phyloP scores from a whole-genome alignment of 2,797 vertebrate genomes.

The Chelon labrosus region DNA sequence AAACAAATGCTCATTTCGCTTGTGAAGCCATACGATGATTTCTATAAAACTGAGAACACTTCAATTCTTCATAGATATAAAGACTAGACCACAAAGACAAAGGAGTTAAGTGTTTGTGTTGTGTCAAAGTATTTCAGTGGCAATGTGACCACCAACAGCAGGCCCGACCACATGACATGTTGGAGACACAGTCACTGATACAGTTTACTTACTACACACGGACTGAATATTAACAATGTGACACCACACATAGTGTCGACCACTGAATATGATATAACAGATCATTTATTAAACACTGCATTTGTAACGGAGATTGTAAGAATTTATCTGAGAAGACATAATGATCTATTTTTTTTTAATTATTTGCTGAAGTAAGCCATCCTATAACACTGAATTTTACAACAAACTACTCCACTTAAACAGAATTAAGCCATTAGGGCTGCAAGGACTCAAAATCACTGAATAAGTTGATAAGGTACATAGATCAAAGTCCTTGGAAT shows the following conservation, averaged over 20 bases:
- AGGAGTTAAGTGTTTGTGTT: conserved; percentile 5
- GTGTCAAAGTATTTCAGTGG: background rate
- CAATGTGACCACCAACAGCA: conserved; percentile 1
- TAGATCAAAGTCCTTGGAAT: too few relatives aligned
- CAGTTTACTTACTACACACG: conserved; percentile 5
- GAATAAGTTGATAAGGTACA: too few relatives aligned
- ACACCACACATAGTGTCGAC: background rate
- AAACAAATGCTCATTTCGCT: background rate
- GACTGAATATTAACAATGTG: background rate
- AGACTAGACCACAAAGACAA: conserved; percentile 1
- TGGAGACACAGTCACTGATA: conserved; percentile 4
- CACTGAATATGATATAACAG: conserved; percentile 2
- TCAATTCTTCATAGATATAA: background rate
- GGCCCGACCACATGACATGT: conserved; percentile 11
- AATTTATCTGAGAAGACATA: background rate
- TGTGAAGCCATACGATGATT: background rate
- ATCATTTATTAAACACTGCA: background rate
- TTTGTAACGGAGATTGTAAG: background rate
- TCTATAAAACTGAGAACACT: background rate
- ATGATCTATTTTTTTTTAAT: background rate
- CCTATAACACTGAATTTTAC: too few relatives aligned
- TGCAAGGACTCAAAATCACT: too few relatives aligned
- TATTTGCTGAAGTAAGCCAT: background rate
- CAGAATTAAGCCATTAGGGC: background rate
- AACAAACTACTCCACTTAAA: background rate